phyloP scores from a whole-genome alignment of 2,797 vertebrate genomes.

The Pantherophis vulpinus region DNA sequence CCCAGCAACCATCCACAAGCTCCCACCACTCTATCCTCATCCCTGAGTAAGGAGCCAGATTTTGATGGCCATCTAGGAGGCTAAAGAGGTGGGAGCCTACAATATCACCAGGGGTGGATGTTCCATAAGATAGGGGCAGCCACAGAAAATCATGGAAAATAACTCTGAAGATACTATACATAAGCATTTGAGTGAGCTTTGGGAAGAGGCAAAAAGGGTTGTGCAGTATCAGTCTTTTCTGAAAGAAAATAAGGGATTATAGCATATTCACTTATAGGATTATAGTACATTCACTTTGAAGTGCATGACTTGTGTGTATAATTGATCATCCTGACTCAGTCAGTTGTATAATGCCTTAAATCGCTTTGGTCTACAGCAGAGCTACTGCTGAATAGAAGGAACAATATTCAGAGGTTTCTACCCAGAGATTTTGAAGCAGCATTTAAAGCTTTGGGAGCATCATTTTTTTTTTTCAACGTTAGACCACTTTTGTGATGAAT shows the following conservation, averaged over 20 bases:
- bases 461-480: conserved; percentile 6
- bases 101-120: neutral
- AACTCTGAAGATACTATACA: neutral
- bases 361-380: neutral
- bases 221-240: neutral
- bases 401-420: neutral
- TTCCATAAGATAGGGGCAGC: neutral
- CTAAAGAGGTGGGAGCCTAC: neutral
- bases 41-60: neutral
- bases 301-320: neutral
- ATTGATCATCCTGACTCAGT: neutral
- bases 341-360: neutral
- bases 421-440: conserved; percentile 14
- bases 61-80: neutral
- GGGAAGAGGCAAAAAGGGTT: neutral
- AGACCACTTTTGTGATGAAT: neutral
- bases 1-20: neutral
- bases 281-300: neutral
- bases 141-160: neutral
- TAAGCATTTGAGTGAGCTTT: neutral
- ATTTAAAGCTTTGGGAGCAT: conserved; percentile 33
- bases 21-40: neutral
- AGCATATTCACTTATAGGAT: neutral
- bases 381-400: conserved; percentile 20
- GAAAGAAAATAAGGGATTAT: neutral